Conservation (phyloP, 2,888 invertebrate genomes). For the Prostheceraeus crozeri region DNA sequence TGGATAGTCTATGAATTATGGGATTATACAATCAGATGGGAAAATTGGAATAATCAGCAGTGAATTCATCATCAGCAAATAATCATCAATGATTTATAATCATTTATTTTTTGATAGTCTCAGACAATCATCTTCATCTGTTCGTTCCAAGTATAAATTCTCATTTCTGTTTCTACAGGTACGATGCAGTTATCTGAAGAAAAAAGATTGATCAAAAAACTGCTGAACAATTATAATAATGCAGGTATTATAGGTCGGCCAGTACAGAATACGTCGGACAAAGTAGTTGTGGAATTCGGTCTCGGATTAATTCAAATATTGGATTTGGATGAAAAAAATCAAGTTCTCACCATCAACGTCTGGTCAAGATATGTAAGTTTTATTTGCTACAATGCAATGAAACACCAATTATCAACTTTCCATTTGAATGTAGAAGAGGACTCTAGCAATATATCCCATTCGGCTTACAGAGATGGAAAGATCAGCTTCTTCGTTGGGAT, state of each 20-base stretch:
- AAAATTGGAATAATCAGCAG: too few species aligned
- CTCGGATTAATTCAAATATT: slow-evolving; percentile 56
- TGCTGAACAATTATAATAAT: slow-evolving; percentile 49
- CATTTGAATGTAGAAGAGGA: too few species aligned
- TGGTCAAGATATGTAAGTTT: slow-evolving; percentile 56
- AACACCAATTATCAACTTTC: too few species aligned
- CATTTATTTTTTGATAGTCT: too few species aligned
- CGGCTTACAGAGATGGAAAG: slow-evolving; percentile 48
- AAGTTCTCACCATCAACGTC: slow-evolving; percentile 56
- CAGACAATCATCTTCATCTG: too few species aligned
- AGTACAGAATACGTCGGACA: slow-evolving; percentile 50
- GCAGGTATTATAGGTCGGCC: slow-evolving; percentile 54
- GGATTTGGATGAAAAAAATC: slow-evolving; percentile 56
- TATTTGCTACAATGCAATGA: neutral
- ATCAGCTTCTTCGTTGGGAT: slow-evolving; percentile 50
- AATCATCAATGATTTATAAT: too few species aligned
- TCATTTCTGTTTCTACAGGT: too few species aligned
- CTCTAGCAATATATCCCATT: neutral
- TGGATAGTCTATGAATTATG: too few species aligned
- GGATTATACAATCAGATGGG: too few species aligned
- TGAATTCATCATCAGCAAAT: too few species aligned
- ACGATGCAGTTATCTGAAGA: slow-evolving; percentile 49
- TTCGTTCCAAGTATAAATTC: too few species aligned
- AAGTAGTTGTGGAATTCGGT: slow-evolving; percentile 50
- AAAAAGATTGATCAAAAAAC: slow-evolving; percentile 51